These are phyloP conservation scores for Thamnophis sirtalis DNA, from an alignment of 2,113 vertebrate species.

Conservation along the genomic window DNA sequence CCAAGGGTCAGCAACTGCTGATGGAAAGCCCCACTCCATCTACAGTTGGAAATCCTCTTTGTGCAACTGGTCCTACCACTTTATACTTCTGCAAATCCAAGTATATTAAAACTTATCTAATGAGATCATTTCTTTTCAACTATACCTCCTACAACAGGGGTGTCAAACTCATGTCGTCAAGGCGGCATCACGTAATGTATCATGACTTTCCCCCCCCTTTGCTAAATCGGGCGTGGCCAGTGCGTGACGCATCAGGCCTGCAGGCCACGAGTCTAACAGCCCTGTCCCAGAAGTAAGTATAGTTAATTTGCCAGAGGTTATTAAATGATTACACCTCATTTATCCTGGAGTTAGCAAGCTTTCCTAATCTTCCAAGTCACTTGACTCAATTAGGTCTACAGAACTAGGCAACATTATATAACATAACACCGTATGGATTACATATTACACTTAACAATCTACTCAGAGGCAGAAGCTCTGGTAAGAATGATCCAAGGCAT, in stretches of 20 bases:
- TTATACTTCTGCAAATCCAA: background rate
- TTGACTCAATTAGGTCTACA: background rate
- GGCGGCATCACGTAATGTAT: too few species aligned
- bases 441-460: background rate
- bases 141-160: background rate
- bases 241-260: too few species aligned
- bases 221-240: too few species aligned
- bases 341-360: background rate
- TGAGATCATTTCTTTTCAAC: background rate
- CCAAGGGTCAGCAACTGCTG: background rate
- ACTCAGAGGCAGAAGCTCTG: background rate
- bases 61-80: background rate
- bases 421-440: background rate
- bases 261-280: too few species aligned
- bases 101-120: background rate
- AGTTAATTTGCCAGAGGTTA: background rate
- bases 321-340: background rate
- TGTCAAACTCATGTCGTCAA: too few species aligned
- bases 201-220: too few species aligned
- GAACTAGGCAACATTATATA: background rate
- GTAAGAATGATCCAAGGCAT: background rate
- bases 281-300: background rate
- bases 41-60: background rate
- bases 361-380: background rate
- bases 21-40: background rate